These are phyloP conservation scores for Eptesicus fuscus DNA, from an alignment of 2,113 vertebrate genomes.

Conservation along the genomic window DNA sequence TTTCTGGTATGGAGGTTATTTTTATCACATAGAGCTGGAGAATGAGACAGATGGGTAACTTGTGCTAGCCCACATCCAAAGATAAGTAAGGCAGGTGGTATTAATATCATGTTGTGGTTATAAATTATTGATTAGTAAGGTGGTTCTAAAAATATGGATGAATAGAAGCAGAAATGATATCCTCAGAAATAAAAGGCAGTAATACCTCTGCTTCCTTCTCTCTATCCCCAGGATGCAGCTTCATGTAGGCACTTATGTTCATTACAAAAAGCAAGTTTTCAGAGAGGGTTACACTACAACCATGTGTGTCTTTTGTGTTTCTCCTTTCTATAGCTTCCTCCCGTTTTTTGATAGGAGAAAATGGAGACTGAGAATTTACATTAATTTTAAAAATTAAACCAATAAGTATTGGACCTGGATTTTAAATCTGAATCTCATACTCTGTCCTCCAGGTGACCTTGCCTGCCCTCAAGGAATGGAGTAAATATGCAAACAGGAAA, in stretches of 20 bases:
- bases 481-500: not conserved
- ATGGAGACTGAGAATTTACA: not conserved
- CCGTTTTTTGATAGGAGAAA: slow-evolving; percentile 7
- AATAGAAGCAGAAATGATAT: not conserved
- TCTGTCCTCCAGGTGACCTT: not conserved
- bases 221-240: not conserved
- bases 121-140: slow-evolving; percentile 23
- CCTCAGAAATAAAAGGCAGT: not conserved
- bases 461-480: not conserved
- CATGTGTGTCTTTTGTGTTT: not conserved
- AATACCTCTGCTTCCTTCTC: not conserved
- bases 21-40: not conserved
- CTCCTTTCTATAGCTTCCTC: not conserved
- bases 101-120: not conserved
- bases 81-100: not conserved
- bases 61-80: not conserved
- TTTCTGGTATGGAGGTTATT: slow-evolving; percentile 20
- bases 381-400: not conserved
- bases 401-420: not conserved
- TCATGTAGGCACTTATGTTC: not conserved
- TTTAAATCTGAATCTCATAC: not conserved
- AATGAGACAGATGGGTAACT: not conserved
- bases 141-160: not conserved
- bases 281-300: not conserved
- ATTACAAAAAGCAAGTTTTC: not conserved